Evolutionary conservation across 2,888 invertebrate species (phyloP), one percentile per base, ranked within the genome.

Genomic region (Hydroisotoma schaefferi): DNA sequence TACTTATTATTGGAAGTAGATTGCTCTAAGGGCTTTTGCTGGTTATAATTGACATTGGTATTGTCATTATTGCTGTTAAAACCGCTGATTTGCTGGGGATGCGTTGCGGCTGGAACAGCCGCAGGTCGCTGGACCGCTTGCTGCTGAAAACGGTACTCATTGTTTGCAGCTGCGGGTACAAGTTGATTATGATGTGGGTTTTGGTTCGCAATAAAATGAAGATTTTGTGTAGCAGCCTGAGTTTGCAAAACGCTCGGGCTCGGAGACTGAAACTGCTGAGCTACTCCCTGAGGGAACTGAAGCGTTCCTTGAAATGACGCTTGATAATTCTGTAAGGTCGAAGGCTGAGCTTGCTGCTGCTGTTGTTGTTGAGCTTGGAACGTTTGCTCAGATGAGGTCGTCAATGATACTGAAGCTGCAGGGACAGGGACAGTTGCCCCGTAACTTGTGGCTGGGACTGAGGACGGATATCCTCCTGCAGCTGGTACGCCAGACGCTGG

Each of bases 371-470:
- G 43, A 43, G 43, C 12, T 37, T 52, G 37, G 2, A 38, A 43
- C 20, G 48, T 18, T 48, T 38, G 8, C 12, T 12, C 33, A 22
- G 2, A 29, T 3, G 51, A 15, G 2, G 53, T 52, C 10, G 49
- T 43, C 38, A 33, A 44, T 1, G 48, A 25, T 8, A 52, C 28
- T 26, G 38, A 40, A n/a, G 48, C 23, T 20, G 48, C 51, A 22
- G 56, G 54, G n/a, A 57, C 23, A 1, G 63, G 56, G 6, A 57
- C 48, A 26, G 55, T 28, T 10, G 63, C 29, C 2, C 52, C 44
- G 10, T n/a, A n/a, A n/a, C n/a, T n/a, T n/a, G n/a, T n/a, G n/a
- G n/a, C n/a, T n/a, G 59, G 20, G 22, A 55, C 52, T 0, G 44
- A 23, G 28, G 49, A 37, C 46, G 49, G 15, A 10, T 27, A 46